These are phyloP conservation scores for Athrips mouffetella DNA, from an alignment of 2,888 invertebrate species.

Conservation along the genomic window DNA sequence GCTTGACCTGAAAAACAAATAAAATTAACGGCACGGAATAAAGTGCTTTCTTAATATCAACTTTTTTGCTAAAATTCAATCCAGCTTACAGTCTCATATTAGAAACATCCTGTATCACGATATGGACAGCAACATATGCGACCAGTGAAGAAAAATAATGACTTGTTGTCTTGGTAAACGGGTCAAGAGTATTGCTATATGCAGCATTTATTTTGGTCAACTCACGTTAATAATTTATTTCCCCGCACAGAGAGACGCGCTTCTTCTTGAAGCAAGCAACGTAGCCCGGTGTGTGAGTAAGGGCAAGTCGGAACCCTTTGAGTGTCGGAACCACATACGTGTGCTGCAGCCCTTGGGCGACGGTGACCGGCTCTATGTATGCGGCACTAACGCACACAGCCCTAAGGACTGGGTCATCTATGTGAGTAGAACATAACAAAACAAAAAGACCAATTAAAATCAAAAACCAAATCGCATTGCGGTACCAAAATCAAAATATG, in stretches of 20 bases:
- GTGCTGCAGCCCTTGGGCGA: conserved; percentile 82
- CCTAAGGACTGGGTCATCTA: conserved; percentile 82
- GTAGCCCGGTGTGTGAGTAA: conserved; percentile 80
- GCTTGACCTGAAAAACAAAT: too few relatives aligned
- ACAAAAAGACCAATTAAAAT: too few relatives aligned
- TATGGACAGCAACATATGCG: too few relatives aligned
- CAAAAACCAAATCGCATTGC: too few relatives aligned
- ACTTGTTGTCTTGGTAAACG: too few relatives aligned
- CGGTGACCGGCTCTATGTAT: conserved; percentile 79
- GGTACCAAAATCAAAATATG: too few relatives aligned
- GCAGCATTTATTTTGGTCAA: not conserved
- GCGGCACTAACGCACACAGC: conserved; percentile 82
- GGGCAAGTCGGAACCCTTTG: conserved; percentile 82
- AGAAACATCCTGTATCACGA: too few relatives aligned
- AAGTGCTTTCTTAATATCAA: too few relatives aligned
- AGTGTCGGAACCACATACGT: conserved; percentile 81
- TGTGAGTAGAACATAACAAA: conserved; percentile 74
- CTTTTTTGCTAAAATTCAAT: not conserved
- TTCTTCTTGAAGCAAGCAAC: conserved; percentile 78
- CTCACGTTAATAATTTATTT: not conserved
- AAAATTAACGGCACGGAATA: too few relatives aligned
- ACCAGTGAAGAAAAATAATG: too few relatives aligned
- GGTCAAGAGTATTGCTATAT: too few relatives aligned
- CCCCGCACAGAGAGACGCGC: conserved; percentile 67
- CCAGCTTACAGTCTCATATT: too few relatives aligned